Evolutionary conservation across 2,113 vertebrate genomes (phyloP).

Genomic region (Ochotona curzoniae): DNA sequence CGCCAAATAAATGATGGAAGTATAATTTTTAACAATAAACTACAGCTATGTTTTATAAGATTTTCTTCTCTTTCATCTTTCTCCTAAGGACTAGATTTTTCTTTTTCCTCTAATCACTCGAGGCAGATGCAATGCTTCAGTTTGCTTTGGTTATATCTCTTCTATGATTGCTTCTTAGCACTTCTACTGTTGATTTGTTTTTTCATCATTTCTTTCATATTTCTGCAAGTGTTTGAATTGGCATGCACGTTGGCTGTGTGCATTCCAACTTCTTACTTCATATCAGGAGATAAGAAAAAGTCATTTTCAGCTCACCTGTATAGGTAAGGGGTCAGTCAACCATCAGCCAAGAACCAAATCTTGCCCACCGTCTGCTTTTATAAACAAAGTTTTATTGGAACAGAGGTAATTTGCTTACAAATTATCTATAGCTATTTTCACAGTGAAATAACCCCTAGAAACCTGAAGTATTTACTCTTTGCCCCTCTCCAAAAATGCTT

Average conservation of each 20-base stretch:
- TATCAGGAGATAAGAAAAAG: neutral
- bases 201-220: neutral
- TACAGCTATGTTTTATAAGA: neutral
- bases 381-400: slow-evolving; percentile 9
- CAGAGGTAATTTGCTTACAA: neutral
- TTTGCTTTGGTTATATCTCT: neutral
- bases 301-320: neutral
- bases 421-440: neutral
- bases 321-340: neutral
- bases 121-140: neutral
- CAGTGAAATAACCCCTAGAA: neutral
- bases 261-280: neutral
- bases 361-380: neutral
- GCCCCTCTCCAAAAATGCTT: neutral
- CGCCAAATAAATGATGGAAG: slow-evolving; percentile 30
- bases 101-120: neutral
- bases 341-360: neutral
- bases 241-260: neutral
- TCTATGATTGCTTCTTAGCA: neutral
- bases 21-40: neutral
- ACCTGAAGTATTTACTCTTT: neutral
- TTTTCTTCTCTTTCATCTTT: neutral
- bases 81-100: neutral
- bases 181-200: neutral
- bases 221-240: neutral